A percentile compares a stretch with the other conserved stretches of the same genome.
Evolutionary conservation across 2,113 vertebrate genomes (phyloP).

Genomic region (Bufo bufo): DNA sequence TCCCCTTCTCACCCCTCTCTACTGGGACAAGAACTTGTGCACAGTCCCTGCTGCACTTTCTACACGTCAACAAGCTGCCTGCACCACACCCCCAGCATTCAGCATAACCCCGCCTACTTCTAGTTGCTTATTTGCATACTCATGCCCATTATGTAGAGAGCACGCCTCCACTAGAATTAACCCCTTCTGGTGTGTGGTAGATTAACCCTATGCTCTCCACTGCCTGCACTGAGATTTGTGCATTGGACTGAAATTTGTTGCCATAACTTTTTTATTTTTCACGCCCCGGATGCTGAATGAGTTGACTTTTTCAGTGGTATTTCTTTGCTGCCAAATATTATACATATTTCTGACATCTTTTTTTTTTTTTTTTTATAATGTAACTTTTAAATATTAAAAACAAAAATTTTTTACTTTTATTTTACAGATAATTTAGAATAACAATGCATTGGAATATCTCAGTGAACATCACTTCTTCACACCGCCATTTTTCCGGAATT

Average conservation of each 20-base stretch:
- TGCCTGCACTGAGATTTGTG: not conserved
- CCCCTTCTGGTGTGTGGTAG: not conserved
- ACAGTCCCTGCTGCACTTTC: not conserved
- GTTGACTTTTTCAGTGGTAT: too few relatives aligned
- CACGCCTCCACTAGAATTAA: not conserved
- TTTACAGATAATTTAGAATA: too few relatives aligned
- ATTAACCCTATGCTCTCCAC: slow-evolving; percentile 10
- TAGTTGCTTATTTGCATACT: not conserved
- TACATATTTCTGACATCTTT: too few relatives aligned
- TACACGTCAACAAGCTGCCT: slow-evolving; percentile 49
- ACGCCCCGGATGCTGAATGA: too few relatives aligned
- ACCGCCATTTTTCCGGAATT: too few relatives aligned
- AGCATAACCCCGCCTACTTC: not conserved
- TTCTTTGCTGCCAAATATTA: too few relatives aligned
- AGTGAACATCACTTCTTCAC: too few relatives aligned
- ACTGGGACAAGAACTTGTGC: not conserved
- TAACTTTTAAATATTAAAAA: too few relatives aligned
- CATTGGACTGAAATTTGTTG: not conserved
- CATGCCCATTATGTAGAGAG: not conserved
- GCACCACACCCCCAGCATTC: not conserved
- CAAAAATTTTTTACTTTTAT: too few relatives aligned
- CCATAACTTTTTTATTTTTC: too few relatives aligned
- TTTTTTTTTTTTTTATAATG: too few relatives aligned
- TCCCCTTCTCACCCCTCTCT: not conserved
- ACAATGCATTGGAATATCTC: too few relatives aligned